Evolutionary conservation across 2,797 vertebrate genomes (phyloP).

Genomic region (Eurystomus glaucurus): DNA sequence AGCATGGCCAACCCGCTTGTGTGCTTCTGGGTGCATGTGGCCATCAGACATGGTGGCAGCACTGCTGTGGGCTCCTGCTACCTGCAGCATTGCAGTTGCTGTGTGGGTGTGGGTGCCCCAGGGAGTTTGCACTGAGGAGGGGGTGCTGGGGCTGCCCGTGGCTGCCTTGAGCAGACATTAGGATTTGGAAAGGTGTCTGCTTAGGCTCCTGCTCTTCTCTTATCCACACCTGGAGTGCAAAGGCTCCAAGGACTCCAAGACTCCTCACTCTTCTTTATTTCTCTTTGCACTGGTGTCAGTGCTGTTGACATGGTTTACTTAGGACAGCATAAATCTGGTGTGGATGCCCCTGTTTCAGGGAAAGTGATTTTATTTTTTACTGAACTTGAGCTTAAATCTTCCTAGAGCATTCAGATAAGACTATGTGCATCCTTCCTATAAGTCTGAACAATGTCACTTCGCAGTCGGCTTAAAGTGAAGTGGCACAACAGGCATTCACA

Average conservation of each 20-base stretch:
- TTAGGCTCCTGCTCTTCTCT: background rate
- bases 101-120: background rate
- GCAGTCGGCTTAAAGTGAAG: slow-evolving; percentile 27
- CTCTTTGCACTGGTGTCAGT: background rate
- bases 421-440: background rate
- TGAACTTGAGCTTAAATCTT: slow-evolving; percentile 51
- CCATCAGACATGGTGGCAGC: background rate
- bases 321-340: background rate
- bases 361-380: slow-evolving; percentile 12
- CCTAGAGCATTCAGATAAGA: slow-evolving; percentile 41
- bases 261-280: slow-evolving; percentile 2
- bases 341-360: slow-evolving; percentile 25
- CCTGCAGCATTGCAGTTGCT: background rate
- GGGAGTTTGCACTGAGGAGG: background rate
- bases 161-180: background rate
- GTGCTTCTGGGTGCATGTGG: background rate
- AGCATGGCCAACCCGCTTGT: background rate
- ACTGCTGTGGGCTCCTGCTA: background rate
- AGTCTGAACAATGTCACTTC: background rate
- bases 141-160: background rate
- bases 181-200: background rate
- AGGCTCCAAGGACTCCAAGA: background rate
- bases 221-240: background rate
- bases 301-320: slow-evolving; percentile 38
- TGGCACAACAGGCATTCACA: background rate